Evolutionary conservation across 2,797 vertebrate genomes (phyloP).

Genomic region (Apogon hyalosoma): DNA sequence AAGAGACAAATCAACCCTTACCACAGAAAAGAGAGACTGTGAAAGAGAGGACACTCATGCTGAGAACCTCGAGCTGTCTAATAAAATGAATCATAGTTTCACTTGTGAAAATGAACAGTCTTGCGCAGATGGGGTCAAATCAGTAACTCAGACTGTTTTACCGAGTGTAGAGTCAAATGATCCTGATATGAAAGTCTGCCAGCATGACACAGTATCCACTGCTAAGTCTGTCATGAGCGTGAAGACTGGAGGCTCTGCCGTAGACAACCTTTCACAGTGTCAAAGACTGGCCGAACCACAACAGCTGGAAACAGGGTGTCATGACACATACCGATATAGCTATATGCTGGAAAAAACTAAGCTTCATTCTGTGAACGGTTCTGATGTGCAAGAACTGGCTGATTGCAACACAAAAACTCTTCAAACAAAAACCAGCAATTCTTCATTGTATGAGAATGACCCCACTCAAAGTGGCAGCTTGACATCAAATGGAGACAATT

Average conservation of each 20-base stretch:
- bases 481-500: conserved; percentile 3
- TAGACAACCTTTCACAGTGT: conserved; percentile 40
- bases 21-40: conserved; percentile 15
- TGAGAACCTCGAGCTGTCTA: neutral
- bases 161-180: conserved; percentile 41
- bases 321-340: conserved; percentile 34
- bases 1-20: conserved; percentile 3
- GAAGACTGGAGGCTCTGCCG: conserved; percentile 52
- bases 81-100: conserved; percentile 7
- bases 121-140: conserved; percentile 45
- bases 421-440: conserved; percentile 3
- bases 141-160: conserved; percentile 22
- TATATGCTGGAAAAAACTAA: conserved; percentile 24
- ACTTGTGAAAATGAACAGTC: conserved; percentile 28
- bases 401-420: conserved; percentile 22
- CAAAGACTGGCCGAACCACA: conserved; percentile 58
- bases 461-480: conserved; percentile 9
- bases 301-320: conserved; percentile 61
- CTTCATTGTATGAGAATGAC: conserved; percentile 14
- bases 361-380: conserved; percentile 15
- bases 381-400: neutral
- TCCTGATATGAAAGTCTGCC: conserved; percentile 48
- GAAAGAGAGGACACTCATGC: neutral
- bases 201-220: conserved; percentile 54
- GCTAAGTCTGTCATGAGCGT: conserved; percentile 59